Conservation (phyloP, 1,140 invertebrate species). For the Bacillus rossius region DNA sequence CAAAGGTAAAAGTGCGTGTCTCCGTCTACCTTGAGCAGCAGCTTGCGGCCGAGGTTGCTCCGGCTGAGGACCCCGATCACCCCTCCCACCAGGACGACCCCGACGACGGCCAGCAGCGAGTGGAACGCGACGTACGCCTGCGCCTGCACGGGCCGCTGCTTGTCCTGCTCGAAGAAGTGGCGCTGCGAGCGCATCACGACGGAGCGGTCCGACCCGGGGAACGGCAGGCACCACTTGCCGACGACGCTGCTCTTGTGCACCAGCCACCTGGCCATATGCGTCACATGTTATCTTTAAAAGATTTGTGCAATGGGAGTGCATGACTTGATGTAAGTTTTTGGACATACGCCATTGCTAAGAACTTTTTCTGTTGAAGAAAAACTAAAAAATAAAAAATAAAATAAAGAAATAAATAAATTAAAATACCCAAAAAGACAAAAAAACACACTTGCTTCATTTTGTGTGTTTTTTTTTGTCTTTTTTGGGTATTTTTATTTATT, state of each 20-base stretch:
- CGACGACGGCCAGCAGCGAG: constrained; percentile 43
- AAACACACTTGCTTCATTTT: no score
- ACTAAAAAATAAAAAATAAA: no score
- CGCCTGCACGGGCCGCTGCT: constrained; percentile 64
- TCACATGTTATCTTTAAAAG: no score
- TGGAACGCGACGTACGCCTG: constrained; percentile 47
- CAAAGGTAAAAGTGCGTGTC: no score
- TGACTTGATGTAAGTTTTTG: no score
- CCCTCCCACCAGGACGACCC: constrained; percentile 48
- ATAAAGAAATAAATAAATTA: no score
- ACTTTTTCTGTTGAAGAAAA: no score
- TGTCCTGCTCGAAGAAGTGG: constrained; percentile 59
- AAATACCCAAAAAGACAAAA: constrained; percentile 23
- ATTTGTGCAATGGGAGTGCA: no score
- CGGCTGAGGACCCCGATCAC: constrained; percentile 61
- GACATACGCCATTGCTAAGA: no score
- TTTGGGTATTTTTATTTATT: no score
- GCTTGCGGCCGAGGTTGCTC: constrained; percentile 53
- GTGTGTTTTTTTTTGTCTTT: no score
- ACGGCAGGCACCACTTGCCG: constrained; percentile 67
- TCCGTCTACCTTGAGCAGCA: constrained; percentile 64
- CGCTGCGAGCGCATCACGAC: constrained; percentile 72
- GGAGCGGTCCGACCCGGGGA: constrained; percentile 73
- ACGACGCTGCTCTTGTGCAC: constrained; percentile 57
- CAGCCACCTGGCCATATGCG: constrained; percentile 43